These are phyloP conservation scores for Glyptemys insculpta DNA, from an alignment of 2,797 vertebrate genomes.

Conservation along the genomic window DNA sequence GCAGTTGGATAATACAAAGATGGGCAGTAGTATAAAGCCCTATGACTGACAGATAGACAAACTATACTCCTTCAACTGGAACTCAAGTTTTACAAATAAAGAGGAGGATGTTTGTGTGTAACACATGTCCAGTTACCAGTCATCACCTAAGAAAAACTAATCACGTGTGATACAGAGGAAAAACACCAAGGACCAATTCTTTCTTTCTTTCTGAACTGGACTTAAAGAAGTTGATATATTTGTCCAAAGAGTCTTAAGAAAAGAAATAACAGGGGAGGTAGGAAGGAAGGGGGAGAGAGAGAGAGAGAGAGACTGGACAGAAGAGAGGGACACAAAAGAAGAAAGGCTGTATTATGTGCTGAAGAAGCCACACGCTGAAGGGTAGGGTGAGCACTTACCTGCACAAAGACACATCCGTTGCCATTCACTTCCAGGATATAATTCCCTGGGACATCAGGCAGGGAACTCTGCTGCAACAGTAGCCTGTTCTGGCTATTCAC, in stretches of 20 bases:
- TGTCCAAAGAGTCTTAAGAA: neutral
- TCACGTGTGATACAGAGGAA: neutral
- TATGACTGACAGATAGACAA: fast-evolving
- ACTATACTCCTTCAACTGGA: neutral
- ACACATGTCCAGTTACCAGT: neutral
- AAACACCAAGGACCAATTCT: neutral
- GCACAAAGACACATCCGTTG: constrained; percentile 82
- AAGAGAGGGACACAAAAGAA: neutral
- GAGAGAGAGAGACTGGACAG: neutral
- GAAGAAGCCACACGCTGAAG: neutral
- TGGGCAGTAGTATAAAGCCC: neutral
- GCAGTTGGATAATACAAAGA: neutral
- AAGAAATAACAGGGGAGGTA: neutral
- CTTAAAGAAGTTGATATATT: neutral
- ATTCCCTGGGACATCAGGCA: constrained; percentile 80
- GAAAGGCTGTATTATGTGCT: neutral
- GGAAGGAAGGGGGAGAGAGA: neutral
- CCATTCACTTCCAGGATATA: constrained; percentile 82
- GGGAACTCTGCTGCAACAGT: constrained; percentile 84
- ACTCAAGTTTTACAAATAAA: neutral
- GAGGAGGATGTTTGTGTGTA: neutral
- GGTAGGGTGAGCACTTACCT: constrained; percentile 78
- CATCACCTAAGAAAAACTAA: neutral
- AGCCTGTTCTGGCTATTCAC: constrained; percentile 85
- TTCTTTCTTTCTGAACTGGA: neutral